Base-by-base conservation (phyloP, 2,888 invertebrate genomes). In the Apodemia mormo region DNA sequence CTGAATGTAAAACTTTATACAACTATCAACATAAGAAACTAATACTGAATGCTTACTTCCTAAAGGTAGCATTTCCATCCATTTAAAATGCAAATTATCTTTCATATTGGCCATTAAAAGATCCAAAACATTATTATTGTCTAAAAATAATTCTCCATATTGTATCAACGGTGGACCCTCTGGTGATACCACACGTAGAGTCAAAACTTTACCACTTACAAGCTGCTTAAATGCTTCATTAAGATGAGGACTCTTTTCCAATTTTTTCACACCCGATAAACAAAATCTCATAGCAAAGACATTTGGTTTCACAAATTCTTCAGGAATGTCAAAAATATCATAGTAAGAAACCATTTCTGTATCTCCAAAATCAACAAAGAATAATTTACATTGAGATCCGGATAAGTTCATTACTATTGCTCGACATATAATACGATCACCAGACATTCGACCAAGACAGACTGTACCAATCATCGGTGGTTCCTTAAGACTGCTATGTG, bases 291-390 rank as follows among this genome's bases (percentile, higher is more conserved):
- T 94, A 0, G 97, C 96, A 92, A 96, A 96, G 6, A 96, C 96
- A 89, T 95, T 95, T 0, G 95, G 95, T 71, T 95, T 94, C 2
- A 97, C 94, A 85, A 95, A 96, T 79, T 96, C 95, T 71, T 95
- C 94, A 0, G 97, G 96, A 76, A 97, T 95, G 82, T 96, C 95
- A 84, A 95, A 97, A 67, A 97, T 94, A 76, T 96, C 95, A 75
- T 95, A 94, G 74, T 95, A 95, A 0, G 95, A 94, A 12, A 97
- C 94, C 79, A 95, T 89, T 87, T 96, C 97, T 7, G 95, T 95
- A 80, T 96, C 96, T 43, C 97, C 97, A 83, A 96, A 97, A 85
- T 97, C 97, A 45, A 97, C 96, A 84, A 96, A 97, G 80, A 96
- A 96, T 6, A 97, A 94, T 85, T 96, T 96, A 82, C 96, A 96